A percentile compares a stretch with the other conserved stretches of the same genome.
Evolutionary conservation across 2,888 invertebrate species (phyloP).

Genomic region (Drosophila infuscata): DNA sequence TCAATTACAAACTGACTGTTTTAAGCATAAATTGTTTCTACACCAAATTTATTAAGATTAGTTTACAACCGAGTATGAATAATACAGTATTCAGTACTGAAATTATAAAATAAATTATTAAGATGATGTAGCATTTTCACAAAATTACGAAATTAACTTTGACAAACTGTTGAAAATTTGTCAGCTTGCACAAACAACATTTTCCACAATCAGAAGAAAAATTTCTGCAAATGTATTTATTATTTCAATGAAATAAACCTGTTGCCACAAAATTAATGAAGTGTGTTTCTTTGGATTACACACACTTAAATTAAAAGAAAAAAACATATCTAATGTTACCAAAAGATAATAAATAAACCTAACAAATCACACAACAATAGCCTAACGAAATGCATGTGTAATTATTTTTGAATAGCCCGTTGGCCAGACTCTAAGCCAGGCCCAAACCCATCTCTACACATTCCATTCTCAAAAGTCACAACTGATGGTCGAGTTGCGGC

Average conservation of each 20-base stretch:
- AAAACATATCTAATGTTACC: not conserved
- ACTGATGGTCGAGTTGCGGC: not conserved
- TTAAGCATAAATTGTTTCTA: not conserved
- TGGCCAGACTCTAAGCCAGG: conserved; percentile 4
- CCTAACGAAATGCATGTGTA: conserved; percentile 1
- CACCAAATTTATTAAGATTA: too few species aligned
- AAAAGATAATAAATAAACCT: not conserved
- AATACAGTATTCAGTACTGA: not conserved
- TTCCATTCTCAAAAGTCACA: conserved; percentile 42
- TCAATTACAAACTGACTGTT: not conserved
- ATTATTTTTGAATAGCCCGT: conserved; percentile 19
- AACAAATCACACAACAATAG: not conserved
- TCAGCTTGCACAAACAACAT: not conserved
- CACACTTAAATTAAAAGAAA: not conserved
- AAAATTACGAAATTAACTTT: not conserved
- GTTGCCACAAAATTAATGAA: not conserved
- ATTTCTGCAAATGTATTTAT: not conserved
- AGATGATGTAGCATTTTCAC: not conserved
- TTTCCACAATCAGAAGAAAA: not conserved
- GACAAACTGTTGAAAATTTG: not conserved
- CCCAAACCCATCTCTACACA: conserved; percentile 31
- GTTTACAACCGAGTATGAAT: not conserved
- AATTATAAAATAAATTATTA: not conserved
- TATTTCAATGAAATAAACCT: not conserved
- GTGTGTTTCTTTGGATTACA: not conserved